Base-by-base conservation (phyloP, 2,113 vertebrate genomes). In the Xerus inauris region DNA sequence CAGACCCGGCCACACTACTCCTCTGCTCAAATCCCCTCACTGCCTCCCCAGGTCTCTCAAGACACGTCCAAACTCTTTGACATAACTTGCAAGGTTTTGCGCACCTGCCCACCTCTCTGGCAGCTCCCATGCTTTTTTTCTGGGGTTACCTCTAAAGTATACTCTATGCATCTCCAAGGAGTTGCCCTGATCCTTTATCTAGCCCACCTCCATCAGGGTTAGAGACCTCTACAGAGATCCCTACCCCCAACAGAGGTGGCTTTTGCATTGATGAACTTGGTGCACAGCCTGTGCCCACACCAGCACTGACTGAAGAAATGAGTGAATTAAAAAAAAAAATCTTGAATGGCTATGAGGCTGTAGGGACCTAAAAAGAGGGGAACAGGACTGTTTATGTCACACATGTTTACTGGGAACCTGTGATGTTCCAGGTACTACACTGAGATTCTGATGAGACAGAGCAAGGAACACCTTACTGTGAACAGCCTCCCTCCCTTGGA, bases 201-300 rank as follows among this genome's bases (percentile, higher is more conserved):
- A 45, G 71, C 20, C n/a, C 24, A 1, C 20, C 49, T 42, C 51
- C 47, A 1, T 47, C n/a, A 67, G 71, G 40, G 59, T 28, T 35
- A 51, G 71, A 17, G 0, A 0, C 8, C 24, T 12, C 71, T 38
- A 11, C 20, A 64, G 7, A 17, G 45, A 49, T 16, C 1, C 24
- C 3, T 35, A 67, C 40, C 38, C 12, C 20, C 24, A 45, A 10
- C 9, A 26, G 12, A 45, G 71, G 49, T 28, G 69, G 12, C 54
- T 64, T 84, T 51, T 32, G 26, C 45, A 8, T 16, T 16, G 14
- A 38, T 19, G 24, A 67, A 28, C 59, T 28, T 20, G 9, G 26
- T 2, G n/a, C 38, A 2, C 14, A 22, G 82, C 72, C 47, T 42
- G n/a, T 11, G 42, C 62, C 67, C 71, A 17, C 20, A 0, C 81